Conservation (phyloP, 2,113 vertebrate genomes). For the Cyprinus carpio region DNA sequence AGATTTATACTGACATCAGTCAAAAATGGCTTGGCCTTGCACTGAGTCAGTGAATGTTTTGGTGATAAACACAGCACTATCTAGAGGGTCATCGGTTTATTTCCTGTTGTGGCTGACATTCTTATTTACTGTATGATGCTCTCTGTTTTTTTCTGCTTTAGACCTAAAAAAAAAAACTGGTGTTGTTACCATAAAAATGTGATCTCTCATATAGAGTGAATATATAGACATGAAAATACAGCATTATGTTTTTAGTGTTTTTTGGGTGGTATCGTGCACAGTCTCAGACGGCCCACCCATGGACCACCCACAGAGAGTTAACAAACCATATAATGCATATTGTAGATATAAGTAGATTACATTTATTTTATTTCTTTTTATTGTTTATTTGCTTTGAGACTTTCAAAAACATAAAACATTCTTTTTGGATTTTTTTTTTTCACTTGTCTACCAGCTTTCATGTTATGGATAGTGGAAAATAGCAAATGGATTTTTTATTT, state of each 20-base stretch:
- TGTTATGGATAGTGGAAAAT: neutral
- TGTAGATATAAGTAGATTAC: neutral
- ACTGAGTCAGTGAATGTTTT: neutral
- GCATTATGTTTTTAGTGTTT: neutral
- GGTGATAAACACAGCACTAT: constrained; percentile 6
- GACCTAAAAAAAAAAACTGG: neutral
- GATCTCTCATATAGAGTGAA: neutral
- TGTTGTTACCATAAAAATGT: neutral
- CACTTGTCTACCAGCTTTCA: neutral
- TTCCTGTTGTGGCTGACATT: neutral
- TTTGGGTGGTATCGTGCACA: neutral
- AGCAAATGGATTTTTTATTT: neutral
- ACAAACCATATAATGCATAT: neutral
- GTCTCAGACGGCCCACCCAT: neutral
- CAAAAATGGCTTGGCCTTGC: neutral
- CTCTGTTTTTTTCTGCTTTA: neutral
- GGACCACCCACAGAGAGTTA: neutral
- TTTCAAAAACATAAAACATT: neutral
- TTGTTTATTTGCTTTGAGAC: neutral
- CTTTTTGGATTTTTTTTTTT: too few relatives aligned
- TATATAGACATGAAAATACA: neutral
- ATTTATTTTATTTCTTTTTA: neutral
- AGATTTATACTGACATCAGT: neutral
- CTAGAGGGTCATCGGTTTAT: neutral
- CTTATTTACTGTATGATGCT: neutral